These are phyloP conservation scores for Labeo calbasu DNA, from an alignment of 2,797 vertebrate genomes.

Conservation along the genomic window DNA sequence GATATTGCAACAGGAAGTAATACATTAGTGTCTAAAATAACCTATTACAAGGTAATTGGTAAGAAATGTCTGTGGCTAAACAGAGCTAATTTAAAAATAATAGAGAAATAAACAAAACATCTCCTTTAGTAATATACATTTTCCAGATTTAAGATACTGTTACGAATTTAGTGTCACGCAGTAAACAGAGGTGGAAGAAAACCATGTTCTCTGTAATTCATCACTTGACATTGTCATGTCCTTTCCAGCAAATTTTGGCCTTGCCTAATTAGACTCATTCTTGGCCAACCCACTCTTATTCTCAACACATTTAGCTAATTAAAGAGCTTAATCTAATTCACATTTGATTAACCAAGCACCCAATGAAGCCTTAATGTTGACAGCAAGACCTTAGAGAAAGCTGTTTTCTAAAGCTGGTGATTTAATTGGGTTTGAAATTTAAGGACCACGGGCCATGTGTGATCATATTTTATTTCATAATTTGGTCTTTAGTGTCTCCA, in stretches of 20 bases:
- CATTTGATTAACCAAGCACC: constrained; percentile 52
- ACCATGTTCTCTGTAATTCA: constrained; percentile 34
- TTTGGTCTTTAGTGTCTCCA: not conserved
- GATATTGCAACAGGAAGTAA: not conserved
- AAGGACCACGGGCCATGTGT: constrained; percentile 23
- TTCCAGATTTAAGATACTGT: not conserved
- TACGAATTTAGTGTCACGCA: not conserved
- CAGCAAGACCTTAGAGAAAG: constrained; percentile 20
- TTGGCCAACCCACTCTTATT: constrained; percentile 48
- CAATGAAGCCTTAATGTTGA: constrained; percentile 34
- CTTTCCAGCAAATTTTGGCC: constrained; percentile 45
- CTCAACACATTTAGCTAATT: constrained; percentile 53
- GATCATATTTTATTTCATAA: constrained; percentile 25
- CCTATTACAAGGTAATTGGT: not conserved
- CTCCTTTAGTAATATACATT: not conserved
- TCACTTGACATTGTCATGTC: constrained; percentile 37
- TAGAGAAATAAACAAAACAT: not conserved
- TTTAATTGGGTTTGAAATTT: constrained; percentile 48
- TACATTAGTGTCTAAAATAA: not conserved
- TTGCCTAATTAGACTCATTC: constrained; percentile 41
- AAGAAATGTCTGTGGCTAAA: not conserved
- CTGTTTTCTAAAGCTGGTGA: constrained; percentile 24
- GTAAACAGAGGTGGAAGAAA: constrained; percentile 32
- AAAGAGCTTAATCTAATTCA: constrained; percentile 57
- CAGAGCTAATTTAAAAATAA: not conserved